Evolutionary conservation across 2,797 vertebrate genomes (phyloP), one percentile per base, ranked within the genome.

Genomic region (Sphenopsis melanotis): DNA sequence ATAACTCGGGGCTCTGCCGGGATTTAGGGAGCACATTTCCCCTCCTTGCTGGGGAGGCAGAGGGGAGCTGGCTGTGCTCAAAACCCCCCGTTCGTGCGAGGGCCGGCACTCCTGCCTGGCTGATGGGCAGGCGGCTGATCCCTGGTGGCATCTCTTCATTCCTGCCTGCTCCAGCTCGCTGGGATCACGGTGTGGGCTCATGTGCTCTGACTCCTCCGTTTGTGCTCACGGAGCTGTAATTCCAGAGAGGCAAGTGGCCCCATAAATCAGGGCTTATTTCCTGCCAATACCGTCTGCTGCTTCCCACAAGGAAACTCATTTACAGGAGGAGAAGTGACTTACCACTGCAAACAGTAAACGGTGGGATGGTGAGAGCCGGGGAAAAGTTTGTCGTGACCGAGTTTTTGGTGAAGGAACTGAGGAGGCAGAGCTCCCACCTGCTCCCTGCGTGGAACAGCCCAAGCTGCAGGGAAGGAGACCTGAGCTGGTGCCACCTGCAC

Each of bases 191-290:
- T n/a, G 42, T 32, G 90, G 86, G 80, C 65, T 91, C 11, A 9
- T 74, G 70, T 60, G 52, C 83, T 90, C 26, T 6, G 20, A 57
- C 46, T 87, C 30, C 94, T 64, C 66, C 2, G 5, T 60, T 50
- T 21, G 68, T 11, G 1, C 90, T 91, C 17, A 0, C 15, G 27
- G 60, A 89, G 83, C 69, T 29, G 2, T 83, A 39, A 92, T 92
- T 90, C 75, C 85, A 57, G 88, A 75, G 70, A 11, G 0, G 77
- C 69, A 41, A 95, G 86, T 53, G 74, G 64, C 72, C 65, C 16
- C 0, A 88, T 94, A 90, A 95, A 96, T 93, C 95, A 91, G 36
- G 76, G 69, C 83, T 93, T 37, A 81, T 94, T 93, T 93, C 68
- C 77, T 93, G 89, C 78, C 92, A 86, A 46, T 63, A 26, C 36